These are phyloP conservation scores for Noctilio leporinus DNA, from an alignment of 2,113 vertebrate species.

Conservation along the genomic window DNA sequence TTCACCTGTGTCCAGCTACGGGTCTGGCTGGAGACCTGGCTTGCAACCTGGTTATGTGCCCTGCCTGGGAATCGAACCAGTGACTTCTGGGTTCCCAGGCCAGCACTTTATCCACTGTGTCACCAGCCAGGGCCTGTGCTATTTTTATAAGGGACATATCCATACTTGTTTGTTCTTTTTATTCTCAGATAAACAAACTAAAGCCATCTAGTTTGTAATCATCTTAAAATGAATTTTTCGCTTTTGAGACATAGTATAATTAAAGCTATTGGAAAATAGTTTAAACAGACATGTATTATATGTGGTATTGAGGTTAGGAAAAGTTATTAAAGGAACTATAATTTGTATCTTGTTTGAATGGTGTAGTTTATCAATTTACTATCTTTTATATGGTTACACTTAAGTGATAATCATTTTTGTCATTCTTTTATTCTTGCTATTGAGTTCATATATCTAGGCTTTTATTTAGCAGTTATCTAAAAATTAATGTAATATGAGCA, in stretches of 20 bases:
- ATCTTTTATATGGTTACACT: neutral
- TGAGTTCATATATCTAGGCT: neutral
- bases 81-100: too few relatives aligned
- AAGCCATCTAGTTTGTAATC: neutral
- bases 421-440: neutral
- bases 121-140: too few relatives aligned
- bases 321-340: neutral
- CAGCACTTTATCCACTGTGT: too few relatives aligned
- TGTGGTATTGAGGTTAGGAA: neutral
- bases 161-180: neutral
- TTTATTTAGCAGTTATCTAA: neutral
- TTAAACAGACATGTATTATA: neutral
- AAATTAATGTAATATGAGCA: neutral
- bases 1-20: too few relatives aligned
- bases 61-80: too few relatives aligned
- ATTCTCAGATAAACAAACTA: neutral
- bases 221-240: slow-evolving; percentile 9
- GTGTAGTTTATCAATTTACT: neutral
- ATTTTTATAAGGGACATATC: neutral
- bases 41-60: too few relatives aligned
- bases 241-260: neutral
- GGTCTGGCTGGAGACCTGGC: too few relatives aligned
- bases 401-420: neutral
- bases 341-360: neutral
- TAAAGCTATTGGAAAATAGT: neutral